Evolutionary conservation across 2,113 vertebrate genomes (phyloP).

Genomic region (Dissostichus mawsoni): DNA sequence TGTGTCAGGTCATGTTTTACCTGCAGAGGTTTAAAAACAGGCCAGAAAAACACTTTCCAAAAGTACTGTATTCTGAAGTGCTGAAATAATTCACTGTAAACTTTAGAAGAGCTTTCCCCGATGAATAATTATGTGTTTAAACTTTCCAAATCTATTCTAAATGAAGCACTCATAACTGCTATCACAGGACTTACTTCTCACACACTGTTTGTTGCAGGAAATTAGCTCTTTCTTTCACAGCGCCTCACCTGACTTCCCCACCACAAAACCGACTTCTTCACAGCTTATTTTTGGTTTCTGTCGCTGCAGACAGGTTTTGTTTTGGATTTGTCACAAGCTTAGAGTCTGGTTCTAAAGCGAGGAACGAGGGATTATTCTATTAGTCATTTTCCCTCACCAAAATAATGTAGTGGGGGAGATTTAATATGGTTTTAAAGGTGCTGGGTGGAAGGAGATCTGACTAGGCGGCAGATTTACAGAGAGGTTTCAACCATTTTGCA

Average conservation of each 20-base stretch:
- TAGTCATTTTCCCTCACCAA: constrained; percentile 45
- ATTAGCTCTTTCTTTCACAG: constrained; percentile 14
- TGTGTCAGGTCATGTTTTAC: too few species aligned
- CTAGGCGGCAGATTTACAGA: constrained; percentile 47
- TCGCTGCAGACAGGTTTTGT: constrained; percentile 38
- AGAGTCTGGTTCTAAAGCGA: constrained; percentile 22
- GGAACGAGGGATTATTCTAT: constrained; percentile 57
- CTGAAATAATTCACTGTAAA: not conserved
- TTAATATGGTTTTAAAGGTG: constrained; percentile 44
- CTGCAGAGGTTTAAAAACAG: not conserved
- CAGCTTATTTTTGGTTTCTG: constrained; percentile 7
- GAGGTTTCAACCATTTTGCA: constrained; percentile 59
- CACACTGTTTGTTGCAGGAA: not conserved
- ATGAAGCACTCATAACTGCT: constrained; percentile 5
- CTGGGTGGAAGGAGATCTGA: constrained; percentile 49
- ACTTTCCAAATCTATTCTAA: constrained; percentile 27
- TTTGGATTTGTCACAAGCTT: constrained; percentile 33
- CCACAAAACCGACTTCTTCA: not conserved
- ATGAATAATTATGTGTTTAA: constrained; percentile 37
- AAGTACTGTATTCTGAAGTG: not conserved
- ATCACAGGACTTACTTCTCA: constrained; percentile 24
- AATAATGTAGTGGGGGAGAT: constrained; percentile 36
- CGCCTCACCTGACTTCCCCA: constrained; percentile 16
- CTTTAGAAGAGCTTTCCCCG: constrained; percentile 14
- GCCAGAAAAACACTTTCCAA: not conserved